phyloP scores from a whole-genome alignment of 2,113 vertebrate species.

The Proteles cristata region DNA sequence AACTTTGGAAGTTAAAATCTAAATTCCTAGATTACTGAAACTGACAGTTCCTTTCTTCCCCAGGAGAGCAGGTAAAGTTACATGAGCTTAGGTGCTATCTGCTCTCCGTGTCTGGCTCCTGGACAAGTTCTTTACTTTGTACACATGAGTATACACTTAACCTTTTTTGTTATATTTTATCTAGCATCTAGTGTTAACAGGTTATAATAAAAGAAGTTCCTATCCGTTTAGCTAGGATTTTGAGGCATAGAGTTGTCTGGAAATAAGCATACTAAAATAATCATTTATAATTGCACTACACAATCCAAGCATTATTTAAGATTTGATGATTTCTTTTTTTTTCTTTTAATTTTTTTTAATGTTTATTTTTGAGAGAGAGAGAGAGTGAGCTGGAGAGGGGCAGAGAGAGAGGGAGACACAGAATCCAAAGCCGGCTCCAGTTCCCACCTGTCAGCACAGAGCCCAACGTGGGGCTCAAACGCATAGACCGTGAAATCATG shows the following conservation, averaged over 20 bases:
- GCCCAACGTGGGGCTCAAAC: too few species aligned
- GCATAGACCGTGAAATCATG: too few species aligned
- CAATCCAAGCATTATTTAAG: not conserved
- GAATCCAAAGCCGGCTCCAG: too few species aligned
- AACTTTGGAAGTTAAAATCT: not conserved
- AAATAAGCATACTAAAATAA: slow-evolving; percentile 1
- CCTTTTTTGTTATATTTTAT: not conserved
- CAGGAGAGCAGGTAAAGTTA: not conserved
- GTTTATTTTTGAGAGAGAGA: too few species aligned
- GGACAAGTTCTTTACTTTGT: not conserved
- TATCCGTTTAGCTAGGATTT: not conserved
- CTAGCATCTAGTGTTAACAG: not conserved
- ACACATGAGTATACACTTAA: not conserved
- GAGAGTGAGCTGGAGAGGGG: too few species aligned
- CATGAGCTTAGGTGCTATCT: not conserved
- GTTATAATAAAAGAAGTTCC: not conserved
- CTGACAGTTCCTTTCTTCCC: not conserved
- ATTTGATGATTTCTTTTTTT: not conserved
- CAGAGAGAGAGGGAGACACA: too few species aligned
- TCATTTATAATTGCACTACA: not conserved
- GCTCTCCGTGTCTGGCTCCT: not conserved
- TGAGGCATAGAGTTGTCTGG: slow-evolving; percentile 14
- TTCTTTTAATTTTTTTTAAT: too few species aligned
- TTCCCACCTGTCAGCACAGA: too few species aligned
- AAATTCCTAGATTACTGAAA: not conserved